Percentiles rank a stretch among this genome's conserved stretches.
These are phyloP conservation scores for Rhagium mordax DNA, from an alignment of 2,888 invertebrate species.

Conservation along the genomic window DNA sequence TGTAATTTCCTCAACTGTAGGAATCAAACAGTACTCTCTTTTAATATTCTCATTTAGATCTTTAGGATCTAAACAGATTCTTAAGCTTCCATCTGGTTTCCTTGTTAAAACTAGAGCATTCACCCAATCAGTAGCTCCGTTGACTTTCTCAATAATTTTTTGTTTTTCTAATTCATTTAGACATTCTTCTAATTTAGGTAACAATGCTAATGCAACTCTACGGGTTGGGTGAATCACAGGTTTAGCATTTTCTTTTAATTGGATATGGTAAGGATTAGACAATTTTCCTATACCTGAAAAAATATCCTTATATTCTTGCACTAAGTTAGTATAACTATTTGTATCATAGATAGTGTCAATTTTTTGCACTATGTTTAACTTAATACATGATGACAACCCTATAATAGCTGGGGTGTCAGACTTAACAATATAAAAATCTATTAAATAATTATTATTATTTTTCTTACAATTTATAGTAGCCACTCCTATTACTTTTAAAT, in stretches of 20 bases:
- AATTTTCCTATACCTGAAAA: slow-evolving; percentile 45
- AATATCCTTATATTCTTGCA: slow-evolving; percentile 28
- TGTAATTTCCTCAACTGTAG: slow-evolving; percentile 55
- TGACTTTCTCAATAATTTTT: slow-evolving; percentile 42
- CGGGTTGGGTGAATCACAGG: no score
- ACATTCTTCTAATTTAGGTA: slow-evolving; percentile 42
- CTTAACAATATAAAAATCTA: no score
- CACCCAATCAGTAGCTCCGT: slow-evolving; percentile 45
- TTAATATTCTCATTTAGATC: slow-evolving; percentile 56
- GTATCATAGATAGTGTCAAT: no score
- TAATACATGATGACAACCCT: no score
- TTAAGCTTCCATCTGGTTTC: slow-evolving; percentile 45
- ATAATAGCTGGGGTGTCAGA: no score
- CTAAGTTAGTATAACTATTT: slow-evolving; percentile 41
- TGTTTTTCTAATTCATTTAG: slow-evolving; percentile 43
- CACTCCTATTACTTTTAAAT: no score
- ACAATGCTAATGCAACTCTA: no score
- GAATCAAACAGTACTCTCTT: slow-evolving; percentile 47
- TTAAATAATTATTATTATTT: no score
- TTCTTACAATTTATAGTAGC: no score
- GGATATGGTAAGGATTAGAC: slow-evolving; percentile 37
- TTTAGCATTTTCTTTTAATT: slow-evolving; percentile 17
- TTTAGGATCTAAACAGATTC: slow-evolving; percentile 59
- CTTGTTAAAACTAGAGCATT: slow-evolving; percentile 45
- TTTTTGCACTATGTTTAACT: no score